phyloP scores from a whole-genome alignment of 2,797 vertebrate genomes.

The Muraenolepis orangiensis region DNA sequence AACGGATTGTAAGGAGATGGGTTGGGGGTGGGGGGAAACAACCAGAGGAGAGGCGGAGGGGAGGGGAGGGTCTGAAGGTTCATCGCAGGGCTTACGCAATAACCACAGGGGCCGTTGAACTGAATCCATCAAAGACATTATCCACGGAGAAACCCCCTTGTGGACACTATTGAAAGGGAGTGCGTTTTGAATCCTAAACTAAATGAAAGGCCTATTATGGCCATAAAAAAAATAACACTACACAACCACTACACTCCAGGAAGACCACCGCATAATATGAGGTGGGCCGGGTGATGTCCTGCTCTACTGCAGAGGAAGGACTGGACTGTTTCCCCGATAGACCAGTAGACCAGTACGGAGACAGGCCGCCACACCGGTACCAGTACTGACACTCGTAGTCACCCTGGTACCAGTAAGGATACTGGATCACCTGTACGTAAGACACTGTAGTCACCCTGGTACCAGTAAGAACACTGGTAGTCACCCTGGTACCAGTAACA shows the following conservation, averaged over 20 bases:
- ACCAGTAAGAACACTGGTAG: too few species aligned
- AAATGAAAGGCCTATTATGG: background rate
- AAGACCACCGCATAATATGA: background rate
- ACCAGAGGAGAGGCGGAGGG: background rate
- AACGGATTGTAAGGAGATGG: too few species aligned
- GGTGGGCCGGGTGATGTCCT: background rate
- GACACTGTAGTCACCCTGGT: too few species aligned
- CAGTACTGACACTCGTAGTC: too few species aligned
- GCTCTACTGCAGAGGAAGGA: constrained; percentile 1
- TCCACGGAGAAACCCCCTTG: background rate
- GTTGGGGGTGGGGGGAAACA: background rate
- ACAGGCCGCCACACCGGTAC: too few species aligned
- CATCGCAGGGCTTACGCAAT: background rate
- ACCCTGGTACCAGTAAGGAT: too few species aligned
- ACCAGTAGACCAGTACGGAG: background rate
- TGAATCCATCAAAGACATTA: background rate
- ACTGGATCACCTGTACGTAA: too few species aligned
- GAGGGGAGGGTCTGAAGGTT: background rate
- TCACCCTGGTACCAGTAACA: too few species aligned
- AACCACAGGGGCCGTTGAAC: background rate
- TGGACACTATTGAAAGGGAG: background rate
- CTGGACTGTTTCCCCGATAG: background rate
- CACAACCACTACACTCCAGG: too few species aligned
- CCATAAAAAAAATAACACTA: background rate
- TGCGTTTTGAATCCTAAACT: background rate